A percentile compares a stretch with the other conserved stretches of the same genome.
Conservation (phyloP, 2,888 invertebrate genomes). For the Mactromeris polynyma region DNA sequence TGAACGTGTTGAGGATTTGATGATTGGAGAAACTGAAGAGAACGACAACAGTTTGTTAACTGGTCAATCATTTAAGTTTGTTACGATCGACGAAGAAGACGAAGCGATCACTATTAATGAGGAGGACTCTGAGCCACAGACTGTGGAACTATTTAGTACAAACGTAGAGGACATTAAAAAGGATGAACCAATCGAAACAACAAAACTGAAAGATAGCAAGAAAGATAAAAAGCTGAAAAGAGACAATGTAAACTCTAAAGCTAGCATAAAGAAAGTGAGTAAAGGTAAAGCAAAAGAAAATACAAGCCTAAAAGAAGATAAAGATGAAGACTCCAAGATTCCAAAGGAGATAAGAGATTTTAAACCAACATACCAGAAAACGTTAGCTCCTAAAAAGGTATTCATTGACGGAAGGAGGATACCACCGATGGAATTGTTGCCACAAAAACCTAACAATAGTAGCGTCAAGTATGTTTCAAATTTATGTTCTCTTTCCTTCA, state of each 20-base stretch:
- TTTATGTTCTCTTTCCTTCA: neutral
- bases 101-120: neutral
- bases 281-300: slow-evolving; percentile 3
- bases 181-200: neutral
- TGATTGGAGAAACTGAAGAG: slow-evolving; percentile 42
- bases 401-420: slow-evolving; percentile 82
- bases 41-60: neutral
- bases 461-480: slow-evolving; percentile 76
- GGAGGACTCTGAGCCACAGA: neutral
- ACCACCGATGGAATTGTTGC: slow-evolving; percentile 81
- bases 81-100: neutral
- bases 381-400: slow-evolving; percentile 80
- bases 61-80: neutral
- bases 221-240: neutral
- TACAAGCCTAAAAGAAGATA: neutral
- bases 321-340: slow-evolving; percentile 10
- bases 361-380: slow-evolving; percentile 75
- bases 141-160: slow-evolving; percentile 25
- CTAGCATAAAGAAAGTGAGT: neutral
- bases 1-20: slow-evolving; percentile 45
- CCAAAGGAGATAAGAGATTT: slow-evolving; percentile 78
- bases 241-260: neutral
- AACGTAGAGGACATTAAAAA: slow-evolving; percentile 4
- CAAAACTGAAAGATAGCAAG: neutral
- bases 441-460: slow-evolving; percentile 82